A percentile compares a stretch with the other conserved stretches of the same genome.
Evolutionary conservation across 1,140 invertebrate genomes (phyloP).

Genomic region (Bradynema listronoti): DNA sequence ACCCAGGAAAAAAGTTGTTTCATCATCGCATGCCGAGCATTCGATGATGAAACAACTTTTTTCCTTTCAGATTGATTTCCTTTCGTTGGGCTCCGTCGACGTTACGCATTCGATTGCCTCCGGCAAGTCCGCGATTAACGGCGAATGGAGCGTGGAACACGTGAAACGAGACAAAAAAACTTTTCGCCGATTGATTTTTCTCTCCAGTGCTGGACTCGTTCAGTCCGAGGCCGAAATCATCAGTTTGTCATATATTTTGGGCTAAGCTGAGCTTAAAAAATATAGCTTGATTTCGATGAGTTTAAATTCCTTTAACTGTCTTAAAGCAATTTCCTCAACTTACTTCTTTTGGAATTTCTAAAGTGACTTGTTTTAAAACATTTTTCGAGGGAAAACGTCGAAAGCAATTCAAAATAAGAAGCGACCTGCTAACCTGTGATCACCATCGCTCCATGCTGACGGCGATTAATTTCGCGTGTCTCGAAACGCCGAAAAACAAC

Average conservation of each 20-base stretch:
- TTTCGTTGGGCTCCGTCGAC: slow-evolving; percentile 43
- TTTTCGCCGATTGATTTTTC: slow-evolving; percentile 41
- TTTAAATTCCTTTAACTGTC: too few species aligned
- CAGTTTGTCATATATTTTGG: not conserved
- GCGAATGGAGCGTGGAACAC: slow-evolving; percentile 49
- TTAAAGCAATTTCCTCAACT: too few species aligned
- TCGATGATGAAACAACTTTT: slow-evolving; percentile 2
- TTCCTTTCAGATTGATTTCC: slow-evolving; percentile 40
- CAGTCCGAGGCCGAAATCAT: slow-evolving; percentile 48
- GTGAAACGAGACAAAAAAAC: slow-evolving; percentile 21
- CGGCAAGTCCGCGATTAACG: slow-evolving; percentile 43
- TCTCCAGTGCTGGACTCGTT: slow-evolving; percentile 34
- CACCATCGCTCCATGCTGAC: slow-evolving; percentile 39
- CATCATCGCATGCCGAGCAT: not conserved
- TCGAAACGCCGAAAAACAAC: not conserved
- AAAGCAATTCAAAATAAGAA: slow-evolving; percentile 10
- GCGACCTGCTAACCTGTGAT: slow-evolving; percentile 43
- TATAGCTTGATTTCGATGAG: too few species aligned
- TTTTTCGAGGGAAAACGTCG: slow-evolving; percentile 33
- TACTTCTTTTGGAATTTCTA: too few species aligned
- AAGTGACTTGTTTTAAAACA: too few species aligned
- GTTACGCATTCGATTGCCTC: slow-evolving; percentile 27
- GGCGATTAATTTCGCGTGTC: slow-evolving; percentile 30
- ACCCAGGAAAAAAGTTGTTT: not conserved
- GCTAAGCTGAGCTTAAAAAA: slow-evolving; percentile 17